These are phyloP conservation scores for Pinctada fucata DNA, from an alignment of 2,888 invertebrate genomes.

Conservation along the genomic window DNA sequence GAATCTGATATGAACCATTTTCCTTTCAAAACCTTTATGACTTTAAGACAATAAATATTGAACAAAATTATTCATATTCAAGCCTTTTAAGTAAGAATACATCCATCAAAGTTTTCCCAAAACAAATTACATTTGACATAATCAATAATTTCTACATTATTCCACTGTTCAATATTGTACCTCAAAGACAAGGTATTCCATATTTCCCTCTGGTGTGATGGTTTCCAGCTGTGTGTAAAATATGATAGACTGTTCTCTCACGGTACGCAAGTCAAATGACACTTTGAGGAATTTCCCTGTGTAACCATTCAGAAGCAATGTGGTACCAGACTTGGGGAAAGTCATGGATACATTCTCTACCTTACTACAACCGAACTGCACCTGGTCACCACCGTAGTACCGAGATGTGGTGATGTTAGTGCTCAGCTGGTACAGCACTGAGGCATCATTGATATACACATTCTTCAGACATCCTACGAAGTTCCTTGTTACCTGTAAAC, in stretches of 20 bases:
- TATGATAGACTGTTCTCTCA: slow-evolving; percentile 59
- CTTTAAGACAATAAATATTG: no score
- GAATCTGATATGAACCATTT: no score
- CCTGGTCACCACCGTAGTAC: slow-evolving; percentile 59
- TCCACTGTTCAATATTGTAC: slow-evolving; percentile 39
- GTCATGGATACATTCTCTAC: slow-evolving; percentile 66
- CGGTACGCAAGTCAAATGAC: slow-evolving; percentile 66
- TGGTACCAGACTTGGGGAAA: slow-evolving; percentile 62
- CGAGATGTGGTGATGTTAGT: slow-evolving; percentile 40
- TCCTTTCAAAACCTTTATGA: no score
- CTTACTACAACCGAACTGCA: slow-evolving; percentile 59
- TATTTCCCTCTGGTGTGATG: slow-evolving; percentile 47
- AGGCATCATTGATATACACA: slow-evolving; percentile 94
- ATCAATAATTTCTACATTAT: no score
- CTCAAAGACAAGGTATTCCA: slow-evolving; percentile 65
- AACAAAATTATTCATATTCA: no score
- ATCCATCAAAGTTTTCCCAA: no score
- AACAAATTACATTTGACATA: no score
- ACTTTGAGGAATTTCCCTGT: slow-evolving; percentile 56
- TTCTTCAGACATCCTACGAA: slow-evolving; percentile 93
- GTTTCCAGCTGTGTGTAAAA: slow-evolving; percentile 59
- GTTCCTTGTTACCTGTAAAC: slow-evolving; percentile 88
- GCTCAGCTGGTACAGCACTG: slow-evolving; percentile 89
- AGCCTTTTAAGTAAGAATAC: no score
- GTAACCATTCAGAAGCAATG: slow-evolving; percentile 48